Base-by-base conservation (phyloP, 2,888 invertebrate species). In the Eucera pruinosa region DNA sequence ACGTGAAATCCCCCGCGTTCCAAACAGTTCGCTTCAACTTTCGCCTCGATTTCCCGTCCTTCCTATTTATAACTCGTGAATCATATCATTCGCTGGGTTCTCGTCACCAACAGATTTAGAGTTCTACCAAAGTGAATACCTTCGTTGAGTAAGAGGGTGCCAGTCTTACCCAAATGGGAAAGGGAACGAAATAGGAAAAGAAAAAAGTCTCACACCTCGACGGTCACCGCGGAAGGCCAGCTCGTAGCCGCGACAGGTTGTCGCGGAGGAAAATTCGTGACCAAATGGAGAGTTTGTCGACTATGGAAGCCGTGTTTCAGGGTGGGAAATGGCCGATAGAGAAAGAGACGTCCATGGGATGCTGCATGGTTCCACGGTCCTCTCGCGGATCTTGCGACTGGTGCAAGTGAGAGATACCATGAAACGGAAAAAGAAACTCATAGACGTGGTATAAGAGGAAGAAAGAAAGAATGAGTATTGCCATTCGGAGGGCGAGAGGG, bases 381-480 rank as follows among this genome's bases (percentile, higher is more conserved):
- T 52, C 50, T 48, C 41, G 43, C 25, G 18, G 70, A 11, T 33
- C 45, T 39, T 13, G 48, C 39, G 52, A 41, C 30, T 48, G 60
- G 66, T 45, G 66, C 5, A 25, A 48, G 15, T 20, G 60, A 71
- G 48, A 66, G 33, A 33, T 36, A 33, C 3, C 13, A 47, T 3
- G 64, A 13, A 18, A 30, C 47, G 27, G 57, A 69, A 50, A 20
- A 11, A 36, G 57, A 60, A 47, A 7, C 41, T 33, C 39, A 0
- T 23, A 15, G 55, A 55, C 55, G 43, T 50, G 64, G 65, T n/a
- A n/a, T n/a, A n/a, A 23, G 47, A 23, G 62, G 68, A 69, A 18
- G 80, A 75, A 75, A 52, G 73, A 77, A 62, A 68, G 86, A 78
- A 54, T 65, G 83, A 80, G 62, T 86, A 86, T 83, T 58, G 66